Evolutionary conservation across 2,888 invertebrate species (phyloP).

Genomic region (Apeira syringaria): DNA sequence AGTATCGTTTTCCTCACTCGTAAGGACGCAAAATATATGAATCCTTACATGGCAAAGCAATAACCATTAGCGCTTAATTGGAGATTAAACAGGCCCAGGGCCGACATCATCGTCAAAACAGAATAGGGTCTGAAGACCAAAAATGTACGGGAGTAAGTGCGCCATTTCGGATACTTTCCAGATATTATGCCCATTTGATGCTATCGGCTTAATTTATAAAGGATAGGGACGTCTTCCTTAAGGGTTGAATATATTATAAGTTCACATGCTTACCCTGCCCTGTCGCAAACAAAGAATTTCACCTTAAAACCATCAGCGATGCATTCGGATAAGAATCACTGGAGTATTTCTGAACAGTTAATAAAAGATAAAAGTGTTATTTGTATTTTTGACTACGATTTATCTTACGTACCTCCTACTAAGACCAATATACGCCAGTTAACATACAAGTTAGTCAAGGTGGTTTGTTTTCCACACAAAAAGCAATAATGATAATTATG

Average conservation of each 20-base stretch:
- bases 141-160: constrained; percentile 18
- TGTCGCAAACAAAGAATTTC: no score
- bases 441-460: no score
- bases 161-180: constrained; percentile 19
- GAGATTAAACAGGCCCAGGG: constrained; percentile 22
- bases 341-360: no score
- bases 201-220: constrained; percentile 23
- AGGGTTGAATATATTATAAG: background rate
- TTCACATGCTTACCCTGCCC: background rate
- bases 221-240: background rate
- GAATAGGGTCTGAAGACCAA: constrained; percentile 15
- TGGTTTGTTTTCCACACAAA: no score
- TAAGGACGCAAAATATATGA: constrained; percentile 14
- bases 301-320: no score
- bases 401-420: no score
- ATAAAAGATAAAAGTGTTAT: no score
- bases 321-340: no score
- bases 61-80: constrained; percentile 30
- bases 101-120: constrained; percentile 21
- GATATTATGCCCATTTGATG: constrained; percentile 20
- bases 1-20: background rate
- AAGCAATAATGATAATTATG: no score
- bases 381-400: no score
- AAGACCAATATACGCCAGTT: no score
- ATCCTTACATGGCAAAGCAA: constrained; percentile 24